A percentile compares a stretch with the other conserved stretches of the same genome.
Conservation (phyloP, 2,797 vertebrate genomes). For the Chelon labrosus region DNA sequence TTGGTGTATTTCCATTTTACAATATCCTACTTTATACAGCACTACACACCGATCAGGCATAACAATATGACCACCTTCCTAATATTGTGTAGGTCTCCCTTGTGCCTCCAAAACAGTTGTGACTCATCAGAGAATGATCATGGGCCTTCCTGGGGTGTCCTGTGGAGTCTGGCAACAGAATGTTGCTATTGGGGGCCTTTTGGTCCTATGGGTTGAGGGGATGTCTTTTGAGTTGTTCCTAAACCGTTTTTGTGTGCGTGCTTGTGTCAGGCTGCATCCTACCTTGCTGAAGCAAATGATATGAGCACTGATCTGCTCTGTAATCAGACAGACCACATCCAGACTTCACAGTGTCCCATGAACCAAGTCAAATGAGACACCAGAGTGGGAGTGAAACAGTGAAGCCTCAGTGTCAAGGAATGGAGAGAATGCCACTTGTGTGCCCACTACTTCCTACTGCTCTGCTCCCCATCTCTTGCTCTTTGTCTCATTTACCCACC, state of each 20-base stretch:
- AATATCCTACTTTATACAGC: not conserved
- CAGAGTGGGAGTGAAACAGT: constrained; percentile 83
- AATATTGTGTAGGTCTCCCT: too few species aligned
- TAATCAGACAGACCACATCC: constrained; percentile 28
- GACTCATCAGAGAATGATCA: too few species aligned
- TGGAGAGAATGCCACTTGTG: constrained; percentile 83
- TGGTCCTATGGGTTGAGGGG: too few species aligned
- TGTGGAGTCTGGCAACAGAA: too few species aligned
- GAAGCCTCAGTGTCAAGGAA: constrained; percentile 82
- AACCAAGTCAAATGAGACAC: constrained; percentile 41
- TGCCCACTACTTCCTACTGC: constrained; percentile 80
- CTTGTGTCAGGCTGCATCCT: not conserved
- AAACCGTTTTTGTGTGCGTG: too few species aligned
- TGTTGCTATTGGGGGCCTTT: too few species aligned
- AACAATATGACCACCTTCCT: too few species aligned
- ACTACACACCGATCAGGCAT: too few species aligned
- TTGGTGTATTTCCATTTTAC: not conserved
- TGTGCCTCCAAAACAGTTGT: too few species aligned
- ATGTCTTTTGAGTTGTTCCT: too few species aligned
- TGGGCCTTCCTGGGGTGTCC: too few species aligned
- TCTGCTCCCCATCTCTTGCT: constrained; percentile 45
- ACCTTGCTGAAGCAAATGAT: not conserved
- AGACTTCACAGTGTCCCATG: constrained; percentile 48
- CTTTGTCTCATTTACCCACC: constrained; percentile 55
- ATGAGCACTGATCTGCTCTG: not conserved